These are phyloP conservation scores for Sibirionetta formosa DNA, from an alignment of 2,797 vertebrate species.

Conservation along the genomic window DNA sequence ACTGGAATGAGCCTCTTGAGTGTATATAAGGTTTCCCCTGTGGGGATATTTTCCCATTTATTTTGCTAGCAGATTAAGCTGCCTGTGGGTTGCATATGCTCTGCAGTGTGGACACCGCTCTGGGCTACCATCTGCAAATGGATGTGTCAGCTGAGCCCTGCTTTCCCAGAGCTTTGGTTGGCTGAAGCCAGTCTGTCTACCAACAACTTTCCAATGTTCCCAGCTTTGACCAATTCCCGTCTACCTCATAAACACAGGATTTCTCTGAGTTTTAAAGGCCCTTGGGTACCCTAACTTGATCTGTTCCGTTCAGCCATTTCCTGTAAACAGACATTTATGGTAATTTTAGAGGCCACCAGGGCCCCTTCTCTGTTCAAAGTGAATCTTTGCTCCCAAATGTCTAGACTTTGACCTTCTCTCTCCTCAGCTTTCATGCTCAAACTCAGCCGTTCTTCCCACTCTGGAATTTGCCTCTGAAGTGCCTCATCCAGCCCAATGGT, in stretches of 20 bases:
- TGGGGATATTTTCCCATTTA: slow-evolving; percentile 2
- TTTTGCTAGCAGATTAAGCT: slow-evolving; percentile 42
- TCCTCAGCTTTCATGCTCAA: neutral
- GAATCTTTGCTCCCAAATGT: slow-evolving; percentile 40
- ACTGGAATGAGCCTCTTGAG: neutral
- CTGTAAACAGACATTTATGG: slow-evolving; percentile 76
- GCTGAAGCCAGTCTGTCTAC: neutral
- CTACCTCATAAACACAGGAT: slow-evolving; percentile 66
- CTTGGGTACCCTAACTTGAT: slow-evolving; percentile 52
- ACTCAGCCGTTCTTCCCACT: neutral
- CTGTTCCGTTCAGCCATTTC: slow-evolving; percentile 69
- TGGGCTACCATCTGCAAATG: neutral
- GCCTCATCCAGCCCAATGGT: neutral
- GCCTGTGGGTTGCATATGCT: neutral
- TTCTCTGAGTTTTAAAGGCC: slow-evolving; percentile 71
- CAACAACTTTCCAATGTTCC: slow-evolving; percentile 36
- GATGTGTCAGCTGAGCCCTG: neutral
- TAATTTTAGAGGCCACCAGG: slow-evolving; percentile 68
- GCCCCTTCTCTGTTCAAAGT: slow-evolving; percentile 51
- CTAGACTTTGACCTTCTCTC: slow-evolving; percentile 51
- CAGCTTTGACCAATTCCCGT: slow-evolving; percentile 64
- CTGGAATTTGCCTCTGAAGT: neutral
- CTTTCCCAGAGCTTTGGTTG: slow-evolving; percentile 47
- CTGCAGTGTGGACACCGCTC: neutral
- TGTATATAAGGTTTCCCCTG: neutral